Percentiles rank a stretch among this genome's conserved stretches.
These are phyloP conservation scores for Ischnura elegans DNA, from an alignment of 2,888 invertebrate species.

Conservation along the genomic window DNA sequence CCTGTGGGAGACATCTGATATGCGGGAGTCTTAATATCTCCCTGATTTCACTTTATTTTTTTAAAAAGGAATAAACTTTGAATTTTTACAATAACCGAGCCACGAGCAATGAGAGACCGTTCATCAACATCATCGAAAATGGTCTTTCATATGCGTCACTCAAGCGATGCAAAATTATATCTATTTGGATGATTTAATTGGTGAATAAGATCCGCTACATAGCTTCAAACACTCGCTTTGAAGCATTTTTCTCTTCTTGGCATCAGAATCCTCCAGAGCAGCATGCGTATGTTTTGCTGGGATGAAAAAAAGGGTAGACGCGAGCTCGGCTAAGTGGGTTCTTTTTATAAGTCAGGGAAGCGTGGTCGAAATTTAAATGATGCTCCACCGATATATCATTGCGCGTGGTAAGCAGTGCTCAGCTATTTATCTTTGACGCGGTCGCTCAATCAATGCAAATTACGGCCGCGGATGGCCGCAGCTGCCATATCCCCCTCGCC, in stretches of 20 bases:
- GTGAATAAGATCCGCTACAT: too few relatives aligned
- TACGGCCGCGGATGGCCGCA: conserved; percentile 12
- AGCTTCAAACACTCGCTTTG: not conserved
- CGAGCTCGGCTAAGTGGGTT: not conserved
- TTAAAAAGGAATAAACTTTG: too few relatives aligned
- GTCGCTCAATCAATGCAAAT: conserved; percentile 14
- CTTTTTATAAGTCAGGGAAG: not conserved
- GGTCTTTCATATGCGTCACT: too few relatives aligned
- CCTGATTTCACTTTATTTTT: too few relatives aligned
- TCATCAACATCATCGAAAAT: too few relatives aligned
- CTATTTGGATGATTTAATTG: too few relatives aligned
- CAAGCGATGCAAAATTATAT: too few relatives aligned
- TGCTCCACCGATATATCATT: not conserved
- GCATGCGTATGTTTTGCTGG: not conserved
- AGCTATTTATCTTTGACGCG: not conserved
- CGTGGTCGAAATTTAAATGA: conserved; percentile 16
- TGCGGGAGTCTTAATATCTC: too few relatives aligned
- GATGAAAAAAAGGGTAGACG: not conserved
- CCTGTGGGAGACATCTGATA: too few relatives aligned
- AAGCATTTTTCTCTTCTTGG: not conserved
- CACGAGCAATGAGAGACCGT: too few relatives aligned
- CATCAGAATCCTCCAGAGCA: not conserved
- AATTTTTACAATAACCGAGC: too few relatives aligned
- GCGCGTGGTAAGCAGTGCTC: not conserved
- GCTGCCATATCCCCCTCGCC: not conserved